These are phyloP conservation scores for Gopherus evgoodei DNA, from an alignment of 2,113 vertebrate genomes.

Conservation along the genomic window DNA sequence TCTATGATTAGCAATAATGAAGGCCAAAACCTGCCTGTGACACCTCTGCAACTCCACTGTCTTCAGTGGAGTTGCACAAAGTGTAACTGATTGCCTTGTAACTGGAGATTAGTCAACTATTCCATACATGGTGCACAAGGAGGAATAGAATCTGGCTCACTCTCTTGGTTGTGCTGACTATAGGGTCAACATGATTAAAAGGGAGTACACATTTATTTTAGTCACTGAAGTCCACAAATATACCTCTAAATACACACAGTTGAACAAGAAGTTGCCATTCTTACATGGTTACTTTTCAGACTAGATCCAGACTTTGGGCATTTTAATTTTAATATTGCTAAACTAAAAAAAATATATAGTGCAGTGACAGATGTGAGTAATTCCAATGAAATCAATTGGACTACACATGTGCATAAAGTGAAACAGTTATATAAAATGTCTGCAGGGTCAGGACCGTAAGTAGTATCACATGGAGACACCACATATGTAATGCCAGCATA, in stretches of 20 bases:
- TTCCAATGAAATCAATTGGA: background rate
- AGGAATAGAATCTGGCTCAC: background rate
- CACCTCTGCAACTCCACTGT: background rate
- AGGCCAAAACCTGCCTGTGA: background rate
- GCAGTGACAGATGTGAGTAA: background rate
- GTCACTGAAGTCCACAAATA: background rate
- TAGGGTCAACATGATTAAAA: background rate
- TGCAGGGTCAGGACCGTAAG: background rate
- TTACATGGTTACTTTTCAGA: background rate
- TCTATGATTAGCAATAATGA: background rate
- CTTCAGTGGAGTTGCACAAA: rapidly evolving
- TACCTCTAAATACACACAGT: background rate
- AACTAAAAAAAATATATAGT: background rate
- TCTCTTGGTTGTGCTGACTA: background rate
- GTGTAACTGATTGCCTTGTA: background rate
- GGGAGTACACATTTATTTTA: background rate
- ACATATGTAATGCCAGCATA: background rate
- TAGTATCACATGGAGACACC: background rate
- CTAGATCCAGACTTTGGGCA: background rate
- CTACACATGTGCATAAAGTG: background rate
- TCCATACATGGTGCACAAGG: background rate
- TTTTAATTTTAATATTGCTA: no score
- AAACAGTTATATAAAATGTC: background rate
- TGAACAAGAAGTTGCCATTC: background rate
- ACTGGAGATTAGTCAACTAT: background rate